A percentile compares a stretch with the other conserved stretches of the same genome.
phyloP scores from a whole-genome alignment of 2,888 invertebrate genomes.

The Scaptomyza flava region DNA sequence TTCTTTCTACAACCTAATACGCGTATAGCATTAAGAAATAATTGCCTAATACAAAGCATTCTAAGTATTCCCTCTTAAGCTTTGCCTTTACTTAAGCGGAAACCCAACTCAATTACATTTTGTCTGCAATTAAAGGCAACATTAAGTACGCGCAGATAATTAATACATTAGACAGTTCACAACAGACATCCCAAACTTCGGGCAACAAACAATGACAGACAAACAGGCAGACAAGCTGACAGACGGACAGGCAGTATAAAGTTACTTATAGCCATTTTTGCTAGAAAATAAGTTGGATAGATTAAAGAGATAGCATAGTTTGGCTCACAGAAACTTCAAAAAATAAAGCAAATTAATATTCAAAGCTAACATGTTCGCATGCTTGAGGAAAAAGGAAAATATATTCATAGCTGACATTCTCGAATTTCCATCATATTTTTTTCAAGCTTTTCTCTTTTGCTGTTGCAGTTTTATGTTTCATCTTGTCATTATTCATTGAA shows the following conservation, averaged over 20 bases:
- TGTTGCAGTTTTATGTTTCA: neutral
- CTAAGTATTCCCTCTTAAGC: neutral
- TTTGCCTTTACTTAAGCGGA: conserved; percentile 22
- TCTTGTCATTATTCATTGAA: neutral
- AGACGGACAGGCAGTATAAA: neutral
- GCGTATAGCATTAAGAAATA: no score
- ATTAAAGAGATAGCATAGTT: neutral
- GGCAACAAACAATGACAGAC: conserved; percentile 16
- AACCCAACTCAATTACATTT: conserved; percentile 30
- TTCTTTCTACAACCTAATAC: neutral
- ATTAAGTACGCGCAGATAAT: conserved; percentile 48
- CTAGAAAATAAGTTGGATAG: conserved; percentile 1
- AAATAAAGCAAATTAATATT: neutral
- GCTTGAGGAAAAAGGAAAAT: neutral
- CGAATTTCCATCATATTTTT: neutral
- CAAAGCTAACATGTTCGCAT: neutral
- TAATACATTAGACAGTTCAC: conserved; percentile 37
- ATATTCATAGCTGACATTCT: neutral
- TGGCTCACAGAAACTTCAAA: neutral
- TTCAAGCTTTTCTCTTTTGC: neutral
- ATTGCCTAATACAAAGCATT: conserved; percentile 2
- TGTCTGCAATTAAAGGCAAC: conserved; percentile 38
- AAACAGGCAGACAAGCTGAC: neutral
- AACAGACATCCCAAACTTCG: conserved; percentile 13
- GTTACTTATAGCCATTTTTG: conserved; percentile 1